Evolutionary conservation across 1,140 invertebrate species (phyloP).

Genomic region (Drosophila pallidifrons): DNA sequence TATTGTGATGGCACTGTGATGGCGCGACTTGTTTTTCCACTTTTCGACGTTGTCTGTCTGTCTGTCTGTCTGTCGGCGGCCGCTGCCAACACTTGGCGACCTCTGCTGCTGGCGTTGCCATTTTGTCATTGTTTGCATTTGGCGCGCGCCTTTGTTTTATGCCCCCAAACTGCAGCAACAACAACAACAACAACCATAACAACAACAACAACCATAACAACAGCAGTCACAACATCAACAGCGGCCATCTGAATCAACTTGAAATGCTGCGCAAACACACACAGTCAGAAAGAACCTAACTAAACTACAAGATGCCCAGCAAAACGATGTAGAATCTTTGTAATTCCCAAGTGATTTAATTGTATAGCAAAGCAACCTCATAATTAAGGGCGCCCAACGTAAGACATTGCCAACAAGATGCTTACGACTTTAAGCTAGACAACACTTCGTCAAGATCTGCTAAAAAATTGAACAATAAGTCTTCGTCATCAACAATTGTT

Average conservation of each 20-base stretch:
- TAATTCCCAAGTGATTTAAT: not conserved
- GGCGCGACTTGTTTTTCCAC: conserved; percentile 73
- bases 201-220: conserved; percentile 19
- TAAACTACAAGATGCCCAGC: too few species aligned
- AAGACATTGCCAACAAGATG: too few species aligned
- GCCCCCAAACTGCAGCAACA: conserved; percentile 39
- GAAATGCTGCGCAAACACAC: conserved; percentile 12
- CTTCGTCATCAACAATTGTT: too few species aligned
- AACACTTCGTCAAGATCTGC: too few species aligned
- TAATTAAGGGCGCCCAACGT: not conserved
- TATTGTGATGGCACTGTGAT: not conserved
- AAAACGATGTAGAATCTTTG: too few species aligned
- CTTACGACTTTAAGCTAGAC: too few species aligned
- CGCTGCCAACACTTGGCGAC: conserved; percentile 72
- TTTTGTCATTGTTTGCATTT: conserved; percentile 83
- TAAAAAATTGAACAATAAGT: too few species aligned
- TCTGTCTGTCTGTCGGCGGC: not conserved
- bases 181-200: conserved; percentile 41
- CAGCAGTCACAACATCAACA: conserved; percentile 10
- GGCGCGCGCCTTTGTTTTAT: conserved; percentile 70
- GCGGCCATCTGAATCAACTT: conserved; percentile 32
- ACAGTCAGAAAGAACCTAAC: too few species aligned
- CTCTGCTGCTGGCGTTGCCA: conserved; percentile 67
- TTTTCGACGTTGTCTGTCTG: conserved; percentile 60
- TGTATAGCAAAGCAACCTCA: not conserved